Conservation (phyloP, 2,797 vertebrate species). For the Rhabdomys pumilio region DNA sequence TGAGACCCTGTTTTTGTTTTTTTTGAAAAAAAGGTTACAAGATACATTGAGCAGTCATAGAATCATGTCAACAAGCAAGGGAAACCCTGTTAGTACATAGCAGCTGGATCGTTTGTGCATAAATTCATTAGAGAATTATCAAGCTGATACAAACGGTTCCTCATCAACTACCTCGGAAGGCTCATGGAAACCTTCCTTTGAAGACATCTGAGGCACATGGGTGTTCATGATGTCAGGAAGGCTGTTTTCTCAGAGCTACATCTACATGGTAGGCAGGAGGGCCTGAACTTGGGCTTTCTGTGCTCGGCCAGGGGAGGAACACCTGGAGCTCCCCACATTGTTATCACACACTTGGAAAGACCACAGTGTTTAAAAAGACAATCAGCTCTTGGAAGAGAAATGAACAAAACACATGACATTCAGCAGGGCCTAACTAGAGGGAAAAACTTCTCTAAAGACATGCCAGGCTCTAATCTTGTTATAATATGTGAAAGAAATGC, state of each 20-base stretch:
- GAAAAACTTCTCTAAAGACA: neutral
- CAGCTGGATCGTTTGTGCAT: neutral
- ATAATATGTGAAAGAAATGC: slow-evolving; percentile 26
- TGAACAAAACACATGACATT: neutral
- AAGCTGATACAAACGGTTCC: slow-evolving; percentile 7
- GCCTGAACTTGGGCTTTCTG: neutral
- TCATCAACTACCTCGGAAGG: neutral
- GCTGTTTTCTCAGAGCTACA: neutral
- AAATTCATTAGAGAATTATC: neutral
- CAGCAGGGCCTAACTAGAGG: neutral
- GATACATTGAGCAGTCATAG: neutral
- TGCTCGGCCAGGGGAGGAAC: neutral
- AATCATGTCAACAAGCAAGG: slow-evolving; percentile 12
- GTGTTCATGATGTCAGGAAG: neutral
- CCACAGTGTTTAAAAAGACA: neutral
- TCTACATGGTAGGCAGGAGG: neutral
- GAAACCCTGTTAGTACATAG: neutral
- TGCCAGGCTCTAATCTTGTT: neutral
- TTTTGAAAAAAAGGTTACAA: neutral
- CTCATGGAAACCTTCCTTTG: neutral
- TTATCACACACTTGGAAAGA: neutral
- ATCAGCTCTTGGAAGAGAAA: neutral
- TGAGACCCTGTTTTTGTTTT: neutral
- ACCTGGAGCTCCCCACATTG: neutral
- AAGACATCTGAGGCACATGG: neutral